Evolutionary conservation across 2,113 vertebrate species (phyloP), one percentile per base, ranked within the genome.

Genomic region (Hippocampus zosterae): DNA sequence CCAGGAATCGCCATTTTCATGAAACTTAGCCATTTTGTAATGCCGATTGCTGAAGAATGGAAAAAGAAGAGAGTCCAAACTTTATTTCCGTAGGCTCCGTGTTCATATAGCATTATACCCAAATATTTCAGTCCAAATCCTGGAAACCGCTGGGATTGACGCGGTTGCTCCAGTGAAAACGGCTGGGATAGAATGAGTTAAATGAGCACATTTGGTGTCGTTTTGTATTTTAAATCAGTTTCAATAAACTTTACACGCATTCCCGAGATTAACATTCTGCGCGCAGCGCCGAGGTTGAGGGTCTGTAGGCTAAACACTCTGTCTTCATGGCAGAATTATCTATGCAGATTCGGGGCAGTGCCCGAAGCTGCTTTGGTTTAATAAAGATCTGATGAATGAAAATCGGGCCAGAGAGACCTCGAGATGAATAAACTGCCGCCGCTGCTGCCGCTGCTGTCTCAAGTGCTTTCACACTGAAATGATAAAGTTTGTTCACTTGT

Each of bases 311-410:
- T 84, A 88, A 86, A 85, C 82, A 80, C 81, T 87, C 74, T 78
- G 77, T 86, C 87, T 88, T 85, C 71, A 56, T 85, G 84, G 87
- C 87, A 83, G 73, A 82, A 85, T 88, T 88, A 85, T 89, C 84
- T 80, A 73, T 82, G 83, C 74, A 73, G 81, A 81, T 88, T 81
- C 85, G 76, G 78, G 82, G 86, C 81, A 70, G 77, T 1, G 78
- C 87, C 82, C 73, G 74, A 76, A 80, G 86, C 84, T 78, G 64
- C 75, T 84, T 87, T 81, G 81, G 85, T 85, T 88, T 87, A 89
- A 87, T 88, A 88, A 87, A 90, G 59, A 70, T 53, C 70, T 88
- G 87, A 89, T 88, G 88, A 90, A 91, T 87, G 85, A 89, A 21
- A 67, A 65, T 65, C 50, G 75, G 84, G 46, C 5, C 5, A 6